A percentile compares a stretch with the other conserved stretches of the same genome.
These are phyloP conservation scores for Thalassarche chlororhynchos DNA, from an alignment of 2,113 vertebrate species.

Conservation along the genomic window DNA sequence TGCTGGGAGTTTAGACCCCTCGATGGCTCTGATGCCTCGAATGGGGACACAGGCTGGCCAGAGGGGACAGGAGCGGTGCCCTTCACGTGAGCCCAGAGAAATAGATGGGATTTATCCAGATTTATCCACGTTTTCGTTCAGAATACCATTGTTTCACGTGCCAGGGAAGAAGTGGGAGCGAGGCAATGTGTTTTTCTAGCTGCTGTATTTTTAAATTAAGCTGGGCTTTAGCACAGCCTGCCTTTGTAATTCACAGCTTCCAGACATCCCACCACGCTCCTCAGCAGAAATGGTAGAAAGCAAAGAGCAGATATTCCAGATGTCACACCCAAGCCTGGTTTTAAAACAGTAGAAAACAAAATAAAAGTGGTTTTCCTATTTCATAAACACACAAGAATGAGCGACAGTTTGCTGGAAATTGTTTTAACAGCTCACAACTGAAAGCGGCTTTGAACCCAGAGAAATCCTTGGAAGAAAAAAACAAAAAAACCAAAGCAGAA, in stretches of 20 bases:
- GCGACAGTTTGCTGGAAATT: not conserved
- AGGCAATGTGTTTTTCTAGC: not conserved
- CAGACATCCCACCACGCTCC: not conserved
- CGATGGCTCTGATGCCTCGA: not conserved
- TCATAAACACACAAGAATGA: not conserved
- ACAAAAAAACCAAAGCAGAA: not conserved
- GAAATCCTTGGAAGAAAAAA: not conserved
- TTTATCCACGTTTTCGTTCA: not conserved
- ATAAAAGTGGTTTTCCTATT: not conserved
- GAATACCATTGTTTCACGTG: not conserved
- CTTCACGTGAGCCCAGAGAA: accelerated
- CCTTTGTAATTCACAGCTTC: not conserved
- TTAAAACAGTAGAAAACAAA: not conserved
- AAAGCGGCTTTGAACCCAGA: not conserved
- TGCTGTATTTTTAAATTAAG: not conserved
- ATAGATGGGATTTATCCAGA: not conserved
- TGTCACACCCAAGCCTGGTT: not conserved
- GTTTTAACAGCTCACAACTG: not conserved
- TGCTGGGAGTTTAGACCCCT: not conserved
- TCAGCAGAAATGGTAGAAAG: not conserved
- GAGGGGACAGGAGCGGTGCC: not conserved
- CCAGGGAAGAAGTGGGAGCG: not conserved
- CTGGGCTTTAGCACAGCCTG: not conserved
- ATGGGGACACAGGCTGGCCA: not conserved
- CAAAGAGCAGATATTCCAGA: not conserved